A percentile compares a stretch with the other conserved stretches of the same genome.
Evolutionary conservation across 2,888 invertebrate species (phyloP).

Genomic region (Lasius fuliginosus): DNA sequence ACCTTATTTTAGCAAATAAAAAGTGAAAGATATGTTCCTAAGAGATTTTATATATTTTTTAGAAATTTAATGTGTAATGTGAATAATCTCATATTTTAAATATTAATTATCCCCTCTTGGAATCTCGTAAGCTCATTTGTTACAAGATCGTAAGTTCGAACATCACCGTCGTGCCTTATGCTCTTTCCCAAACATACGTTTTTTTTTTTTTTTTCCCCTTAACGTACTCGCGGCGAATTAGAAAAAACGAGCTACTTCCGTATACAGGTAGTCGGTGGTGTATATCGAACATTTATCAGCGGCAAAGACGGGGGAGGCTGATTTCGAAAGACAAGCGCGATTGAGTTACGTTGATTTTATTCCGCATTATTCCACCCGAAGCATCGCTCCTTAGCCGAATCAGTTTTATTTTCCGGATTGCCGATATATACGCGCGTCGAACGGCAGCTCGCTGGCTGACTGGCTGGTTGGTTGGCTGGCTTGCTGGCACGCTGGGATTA

Average conservation of each 20-base stretch:
- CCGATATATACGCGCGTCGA: constrained; percentile 50
- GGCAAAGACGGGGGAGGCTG: constrained; percentile 76
- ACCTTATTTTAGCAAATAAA: constrained; percentile 2
- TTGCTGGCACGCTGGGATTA: constrained; percentile 79
- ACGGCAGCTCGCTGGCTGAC: constrained; percentile 57
- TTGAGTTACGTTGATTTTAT: constrained; percentile 86
- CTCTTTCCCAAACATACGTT: neutral
- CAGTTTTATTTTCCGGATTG: constrained; percentile 70
- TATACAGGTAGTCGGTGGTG: constrained; percentile 69
- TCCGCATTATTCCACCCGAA: constrained; percentile 81
- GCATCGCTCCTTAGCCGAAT: constrained; percentile 65
- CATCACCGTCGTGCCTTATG: neutral
- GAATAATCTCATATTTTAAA: neutral
- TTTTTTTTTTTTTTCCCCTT: neutral
- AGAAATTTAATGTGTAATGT: neutral
- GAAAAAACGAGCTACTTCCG: constrained; percentile 66
- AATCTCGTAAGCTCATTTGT: neutral
- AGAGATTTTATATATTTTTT: neutral
- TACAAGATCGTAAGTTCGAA: neutral
- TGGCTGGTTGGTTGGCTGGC: constrained; percentile 62
- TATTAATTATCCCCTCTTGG: neutral
- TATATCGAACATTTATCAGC: constrained; percentile 80
- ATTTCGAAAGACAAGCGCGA: constrained; percentile 84
- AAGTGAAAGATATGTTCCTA: neutral
- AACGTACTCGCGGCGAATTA: constrained; percentile 70